A percentile compares a stretch with the other conserved stretches of the same genome.
Evolutionary conservation across 2,888 invertebrate species (phyloP).

Genomic region (Trichopria drosophilae): DNA sequence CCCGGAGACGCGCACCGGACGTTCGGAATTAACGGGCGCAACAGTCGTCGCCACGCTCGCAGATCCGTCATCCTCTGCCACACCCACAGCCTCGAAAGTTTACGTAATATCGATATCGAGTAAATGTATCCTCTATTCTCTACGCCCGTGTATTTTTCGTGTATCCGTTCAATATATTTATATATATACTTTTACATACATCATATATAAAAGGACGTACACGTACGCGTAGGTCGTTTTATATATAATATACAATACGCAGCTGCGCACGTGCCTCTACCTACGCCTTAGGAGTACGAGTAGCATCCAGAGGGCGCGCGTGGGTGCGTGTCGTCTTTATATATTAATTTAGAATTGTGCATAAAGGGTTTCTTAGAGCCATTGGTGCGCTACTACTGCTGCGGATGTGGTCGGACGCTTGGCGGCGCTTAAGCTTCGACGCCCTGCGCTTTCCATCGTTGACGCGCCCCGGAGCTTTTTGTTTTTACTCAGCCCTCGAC

Average conservation of each 20-base stretch:
- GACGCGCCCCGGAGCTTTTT: slow-evolving; percentile 1
- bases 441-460: too few species aligned
- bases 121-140: slow-evolving; percentile 35
- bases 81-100: slow-evolving; percentile 51
- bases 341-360: slow-evolving; percentile 53
- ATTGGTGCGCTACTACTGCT: slow-evolving; percentile 49
- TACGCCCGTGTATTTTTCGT: slow-evolving; percentile 22
- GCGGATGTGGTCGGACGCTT: slow-evolving; percentile 46
- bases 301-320: slow-evolving; percentile 15
- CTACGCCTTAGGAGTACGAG: slow-evolving; percentile 1
- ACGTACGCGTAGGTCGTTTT: too few species aligned
- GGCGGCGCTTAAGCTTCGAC: slow-evolving; percentile 26
- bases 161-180: slow-evolving; percentile 31
- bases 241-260: slow-evolving; percentile 38
- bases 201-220: too few species aligned
- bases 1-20: too few species aligned
- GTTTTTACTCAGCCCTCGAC: background rate
- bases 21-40: too few species aligned
- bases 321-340: slow-evolving; percentile 22
- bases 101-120: slow-evolving; percentile 37
- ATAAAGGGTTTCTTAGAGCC: slow-evolving; percentile 48
- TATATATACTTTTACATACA: slow-evolving; percentile 27
- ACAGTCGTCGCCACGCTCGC: too few species aligned
- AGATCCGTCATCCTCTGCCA: slow-evolving; percentile 34
- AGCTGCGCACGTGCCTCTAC: slow-evolving; percentile 19